Evolutionary conservation across 2,797 vertebrate species (phyloP).

Genomic region (Anguilla megastoma): DNA sequence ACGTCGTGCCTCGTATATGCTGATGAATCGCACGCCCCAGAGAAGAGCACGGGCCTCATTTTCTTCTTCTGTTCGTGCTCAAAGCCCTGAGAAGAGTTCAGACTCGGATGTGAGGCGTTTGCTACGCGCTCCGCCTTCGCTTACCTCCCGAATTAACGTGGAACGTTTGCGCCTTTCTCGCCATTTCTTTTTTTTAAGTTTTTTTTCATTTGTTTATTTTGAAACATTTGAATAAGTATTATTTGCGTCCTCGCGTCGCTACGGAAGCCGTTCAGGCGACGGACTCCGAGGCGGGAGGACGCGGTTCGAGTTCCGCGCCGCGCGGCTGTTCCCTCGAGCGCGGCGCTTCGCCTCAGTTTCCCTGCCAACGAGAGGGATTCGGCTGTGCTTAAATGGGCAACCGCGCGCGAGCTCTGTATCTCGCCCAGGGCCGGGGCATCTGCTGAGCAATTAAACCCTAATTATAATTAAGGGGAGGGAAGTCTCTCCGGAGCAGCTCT

Average conservation of each 20-base stretch:
- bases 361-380: background rate
- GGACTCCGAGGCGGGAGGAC: background rate
- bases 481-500: background rate
- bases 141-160: background rate
- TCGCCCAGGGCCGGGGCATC: background rate
- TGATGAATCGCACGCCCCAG: background rate
- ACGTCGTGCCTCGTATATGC: background rate
- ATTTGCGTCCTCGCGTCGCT: background rate
- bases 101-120: background rate
- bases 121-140: background rate
- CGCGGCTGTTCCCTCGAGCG: background rate
- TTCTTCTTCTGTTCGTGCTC: background rate
- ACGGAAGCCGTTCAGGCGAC: too few species aligned
- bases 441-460: background rate
- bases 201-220: background rate
- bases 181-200: background rate
- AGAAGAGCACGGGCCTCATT: background rate
- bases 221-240: background rate
- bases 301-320: background rate
- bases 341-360: background rate
- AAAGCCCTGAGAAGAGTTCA: background rate
- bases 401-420: too few species aligned
- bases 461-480: background rate
- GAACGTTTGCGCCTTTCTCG: background rate
- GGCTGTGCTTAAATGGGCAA: background rate